Evolutionary conservation across 1,140 invertebrate genomes (phyloP), one percentile per base, ranked within the genome.

Genomic region (Diorhabda elongata): DNA sequence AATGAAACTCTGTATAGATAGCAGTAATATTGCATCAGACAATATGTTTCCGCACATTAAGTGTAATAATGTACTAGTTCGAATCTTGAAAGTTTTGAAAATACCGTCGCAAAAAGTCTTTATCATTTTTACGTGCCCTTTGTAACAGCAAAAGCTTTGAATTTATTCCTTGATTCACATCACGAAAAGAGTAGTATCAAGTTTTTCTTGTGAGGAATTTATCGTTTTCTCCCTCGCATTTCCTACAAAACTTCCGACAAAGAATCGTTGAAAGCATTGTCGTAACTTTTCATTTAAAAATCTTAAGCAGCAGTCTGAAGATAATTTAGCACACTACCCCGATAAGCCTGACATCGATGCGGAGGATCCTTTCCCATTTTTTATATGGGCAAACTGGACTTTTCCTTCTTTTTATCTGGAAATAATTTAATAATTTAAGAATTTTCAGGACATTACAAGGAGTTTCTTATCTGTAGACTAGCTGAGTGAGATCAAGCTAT

Each of bases 271-370:
- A 52, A 52, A 52, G 47, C 47, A 52, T 52, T 52, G 47, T 52
- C 47, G 47, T 52, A 52, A 52, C 47, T 52, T 52, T 52, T 52
- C 47, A 52, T 52, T 52, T 52, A 52, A 52, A 52, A 52, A 52
- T 52, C 47, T 52, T n/a, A 6, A 52, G 47, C 47, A 52, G 47
- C n/a, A 52, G 47, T n/a, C 3, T 52, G 47, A 52, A 52, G 47
- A 52, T 52, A 52, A 52, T 52, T 52, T 52, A 52, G 47, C 47
- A 52, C 47, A 52, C n/a, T 8, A 6, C 47, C 47, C 47, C 47
- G 47, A 52, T 8, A 52, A 6, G 47, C 47, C 47, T 52, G 47
- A 52, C 47, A n/a, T n/a, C 6, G 47, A n/a, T 52, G 47, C n/a
- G 6, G n/a, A 52, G n/a, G n/a, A 8, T n/a, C 3, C 47, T 52